phyloP scores from a whole-genome alignment of 2,888 invertebrate genomes.

The Emmelina monodactyla region DNA sequence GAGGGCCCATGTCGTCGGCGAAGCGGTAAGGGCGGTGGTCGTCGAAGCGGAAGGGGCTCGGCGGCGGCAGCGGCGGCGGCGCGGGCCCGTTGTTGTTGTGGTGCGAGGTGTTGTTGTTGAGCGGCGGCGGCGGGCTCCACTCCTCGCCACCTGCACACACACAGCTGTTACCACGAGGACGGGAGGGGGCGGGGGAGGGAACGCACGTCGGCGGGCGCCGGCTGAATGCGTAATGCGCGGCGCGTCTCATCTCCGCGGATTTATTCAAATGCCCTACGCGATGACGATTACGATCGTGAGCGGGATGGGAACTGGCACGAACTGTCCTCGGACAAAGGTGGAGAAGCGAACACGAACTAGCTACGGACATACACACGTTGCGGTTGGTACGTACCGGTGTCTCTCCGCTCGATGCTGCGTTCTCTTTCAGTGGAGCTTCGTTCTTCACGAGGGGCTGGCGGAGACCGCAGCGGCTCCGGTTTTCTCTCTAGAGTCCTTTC shows the following conservation, averaged over 20 bases:
- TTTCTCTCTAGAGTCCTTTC: conserved; percentile 37
- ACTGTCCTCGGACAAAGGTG: conserved; percentile 36
- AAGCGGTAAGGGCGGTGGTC: conserved; percentile 84
- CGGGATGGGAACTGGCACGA: conserved; percentile 46
- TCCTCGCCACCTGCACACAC: conserved; percentile 61
- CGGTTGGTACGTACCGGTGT: conserved; percentile 39
- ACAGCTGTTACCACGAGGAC: conserved; percentile 74
- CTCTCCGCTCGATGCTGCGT: conserved; percentile 26
- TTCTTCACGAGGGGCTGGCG: conserved; percentile 37
- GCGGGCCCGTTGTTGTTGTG: conserved; percentile 62
- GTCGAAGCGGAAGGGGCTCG: conserved; percentile 80
- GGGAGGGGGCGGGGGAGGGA: conserved; percentile 62
- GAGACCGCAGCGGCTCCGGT: conserved; percentile 60
- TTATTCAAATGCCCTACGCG: conserved; percentile 31
- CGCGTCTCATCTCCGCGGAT: conserved; percentile 32
- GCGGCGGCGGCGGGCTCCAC: conserved; percentile 57
- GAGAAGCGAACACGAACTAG: conserved; percentile 54
- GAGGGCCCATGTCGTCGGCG: conserved; percentile 79
- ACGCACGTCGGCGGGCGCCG: conserved; percentile 29
- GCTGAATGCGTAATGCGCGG: conserved; percentile 36
- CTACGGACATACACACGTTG: conserved; percentile 34
- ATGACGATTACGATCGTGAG: conserved; percentile 48
- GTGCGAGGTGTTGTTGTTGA: conserved; percentile 64
- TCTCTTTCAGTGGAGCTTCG: conserved; percentile 27
- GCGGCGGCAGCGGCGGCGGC: conserved; percentile 57